These are phyloP conservation scores for Meganola albula DNA, from an alignment of 2,888 invertebrate genomes.

Conservation along the genomic window DNA sequence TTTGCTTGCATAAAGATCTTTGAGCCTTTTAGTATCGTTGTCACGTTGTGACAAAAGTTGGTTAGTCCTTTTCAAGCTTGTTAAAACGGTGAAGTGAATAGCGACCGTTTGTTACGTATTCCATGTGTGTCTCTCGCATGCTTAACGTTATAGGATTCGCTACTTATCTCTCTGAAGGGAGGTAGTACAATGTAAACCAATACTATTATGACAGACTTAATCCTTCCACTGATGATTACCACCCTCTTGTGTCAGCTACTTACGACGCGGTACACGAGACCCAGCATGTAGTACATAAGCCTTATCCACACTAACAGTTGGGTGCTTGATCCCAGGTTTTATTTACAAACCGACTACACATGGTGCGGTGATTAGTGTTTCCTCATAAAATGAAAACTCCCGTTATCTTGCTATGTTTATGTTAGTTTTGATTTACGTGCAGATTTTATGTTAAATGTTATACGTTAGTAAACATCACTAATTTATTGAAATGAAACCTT, in stretches of 20 bases:
- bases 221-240: constrained; percentile 16
- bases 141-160: too few relatives aligned
- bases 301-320: constrained; percentile 37
- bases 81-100: too few relatives aligned
- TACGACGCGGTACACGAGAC: constrained; percentile 20
- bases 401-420: constrained; percentile 16
- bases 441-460: constrained; percentile 26
- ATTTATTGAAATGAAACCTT: too few relatives aligned
- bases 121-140: too few relatives aligned
- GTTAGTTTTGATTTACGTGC: constrained; percentile 37
- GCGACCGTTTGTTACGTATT: too few relatives aligned
- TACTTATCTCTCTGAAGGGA: too few relatives aligned
- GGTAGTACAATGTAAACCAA: neutral
- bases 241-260: constrained; percentile 31
- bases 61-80: too few relatives aligned
- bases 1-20: too few relatives aligned
- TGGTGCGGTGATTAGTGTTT: too few relatives aligned
- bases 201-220: too few relatives aligned
- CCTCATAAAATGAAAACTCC: constrained; percentile 24
- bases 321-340: constrained; percentile 31
- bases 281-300: constrained; percentile 33
- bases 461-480: constrained; percentile 24
- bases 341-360: constrained; percentile 26
- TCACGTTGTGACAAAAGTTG: too few relatives aligned
- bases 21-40: too few relatives aligned